Base-by-base conservation (phyloP, 2,888 invertebrate genomes). In the Bugula neritina region DNA sequence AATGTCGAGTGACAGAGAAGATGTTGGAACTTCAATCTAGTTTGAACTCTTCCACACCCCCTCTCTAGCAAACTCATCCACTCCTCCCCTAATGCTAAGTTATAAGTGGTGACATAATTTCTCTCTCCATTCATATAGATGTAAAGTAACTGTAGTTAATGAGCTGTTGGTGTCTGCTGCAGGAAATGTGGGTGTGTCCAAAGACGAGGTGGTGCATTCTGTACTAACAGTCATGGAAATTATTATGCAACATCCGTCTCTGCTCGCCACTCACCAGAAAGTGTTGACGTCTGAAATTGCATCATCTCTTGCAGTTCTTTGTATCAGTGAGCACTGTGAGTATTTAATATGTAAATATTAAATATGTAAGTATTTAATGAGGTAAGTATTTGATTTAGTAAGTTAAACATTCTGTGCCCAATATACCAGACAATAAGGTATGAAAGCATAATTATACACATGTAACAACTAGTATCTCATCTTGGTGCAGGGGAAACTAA, bases 201-300 rank as follows among this genome's bases (percentile, higher is more conserved):
- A 77, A 1, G 76, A 78, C 43, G 83, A 83, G 73, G 83, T 84
- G 78, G 77, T 82, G 31, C 79, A 79, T 74, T 78, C 81, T 0
- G 78, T 80, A 58, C 79, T 83, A 75, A 79, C 79, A 1, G 77
- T 82, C 25, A 73, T 81, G 70, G 83, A 84, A 73, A 78, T 79
- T 0, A 77, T 83, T 3, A 79, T 81, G 69, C 82, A 81, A 74
- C 83, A 84, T 75, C 80, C 82, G 1, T 71, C 76, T n/a, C 76
- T 83, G 27, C 75, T 83, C 2, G 77, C 77, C 72, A 79, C 81
- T 52, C 77, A 79, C 73, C 77, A 79, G 71, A 71, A 73, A 25
- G 75, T 80, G n/a, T 76, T 83, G 75, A 79, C 81, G 74, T 79
- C 80, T 73, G 77, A 76, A 25, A 75, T 83, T 10, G 74, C 83